Evolutionary conservation across 2,797 vertebrate species (phyloP).

Genomic region (Sternarchorhynchus goeldii): DNA sequence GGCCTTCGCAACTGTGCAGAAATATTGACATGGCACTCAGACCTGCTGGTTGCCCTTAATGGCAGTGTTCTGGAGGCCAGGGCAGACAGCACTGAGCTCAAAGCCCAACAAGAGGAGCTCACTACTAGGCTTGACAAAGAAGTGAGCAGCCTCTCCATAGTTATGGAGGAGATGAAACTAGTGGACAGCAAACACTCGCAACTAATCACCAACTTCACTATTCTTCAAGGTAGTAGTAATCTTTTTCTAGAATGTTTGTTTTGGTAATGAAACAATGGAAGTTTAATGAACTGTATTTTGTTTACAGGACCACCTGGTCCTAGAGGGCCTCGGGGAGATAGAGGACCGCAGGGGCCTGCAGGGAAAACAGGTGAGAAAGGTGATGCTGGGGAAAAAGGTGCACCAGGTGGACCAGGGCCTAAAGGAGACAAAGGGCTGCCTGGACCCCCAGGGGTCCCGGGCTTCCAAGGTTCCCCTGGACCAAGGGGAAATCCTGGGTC

Average conservation of each 20-base stretch:
- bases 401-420: conserved; percentile 79
- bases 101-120: conserved; percentile 72
- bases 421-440: conserved; percentile 86
- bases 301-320: conserved; percentile 91
- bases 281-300: neutral
- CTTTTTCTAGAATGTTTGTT: neutral
- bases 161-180: conserved; percentile 97
- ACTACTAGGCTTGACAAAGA: conserved; percentile 68
- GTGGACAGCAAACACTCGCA: conserved; percentile 89
- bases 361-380: conserved; percentile 88
- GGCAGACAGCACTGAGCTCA: conserved; percentile 81
- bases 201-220: conserved; percentile 81
- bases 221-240: conserved; percentile 70
- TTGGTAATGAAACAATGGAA: neutral
- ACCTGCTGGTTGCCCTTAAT: conserved; percentile 86
- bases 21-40: conserved; percentile 86
- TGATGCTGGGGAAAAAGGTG: conserved; percentile 91
- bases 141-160: conserved; percentile 79
- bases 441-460: conserved; percentile 80
- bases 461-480: conserved; percentile 85
- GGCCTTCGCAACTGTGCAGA: conserved; percentile 91
- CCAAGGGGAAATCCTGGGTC: conserved; percentile 82
- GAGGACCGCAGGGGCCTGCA: conserved; percentile 85
- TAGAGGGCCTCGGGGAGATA: conserved; percentile 89
- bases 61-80: conserved; percentile 82